Conservation (phyloP, 2,888 invertebrate species). For the Trissolcus japonicus region DNA sequence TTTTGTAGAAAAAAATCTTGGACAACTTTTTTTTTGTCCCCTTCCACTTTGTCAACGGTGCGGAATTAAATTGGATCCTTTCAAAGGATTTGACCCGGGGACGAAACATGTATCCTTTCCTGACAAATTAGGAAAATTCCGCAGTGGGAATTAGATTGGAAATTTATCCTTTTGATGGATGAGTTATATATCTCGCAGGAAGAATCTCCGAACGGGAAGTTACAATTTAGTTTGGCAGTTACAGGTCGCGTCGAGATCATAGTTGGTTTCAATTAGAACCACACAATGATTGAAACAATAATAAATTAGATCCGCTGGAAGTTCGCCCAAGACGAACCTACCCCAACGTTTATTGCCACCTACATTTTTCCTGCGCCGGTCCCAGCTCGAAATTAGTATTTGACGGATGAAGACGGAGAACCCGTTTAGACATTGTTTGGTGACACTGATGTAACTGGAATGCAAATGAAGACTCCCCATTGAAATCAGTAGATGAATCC, state of each 20-base stretch:
- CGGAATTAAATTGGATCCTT: slow-evolving; percentile 4
- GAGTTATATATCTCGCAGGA: not conserved
- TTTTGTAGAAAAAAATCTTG: slow-evolving; percentile 2
- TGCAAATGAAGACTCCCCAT: slow-evolving; percentile 47
- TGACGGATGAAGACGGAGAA: slow-evolving; percentile 51
- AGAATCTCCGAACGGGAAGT: not conserved
- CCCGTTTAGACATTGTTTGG: slow-evolving; percentile 51
- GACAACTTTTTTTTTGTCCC: not conserved
- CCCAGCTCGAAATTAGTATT: slow-evolving; percentile 46
- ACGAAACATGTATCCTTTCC: not conserved
- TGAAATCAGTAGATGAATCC: slow-evolving; percentile 49
- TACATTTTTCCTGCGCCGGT: slow-evolving; percentile 36
- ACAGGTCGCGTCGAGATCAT: not conserved
- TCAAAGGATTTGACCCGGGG: not conserved
- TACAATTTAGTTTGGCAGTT: slow-evolving; percentile 14
- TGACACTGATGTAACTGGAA: slow-evolving; percentile 53
- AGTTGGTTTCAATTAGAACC: slow-evolving; percentile 11
- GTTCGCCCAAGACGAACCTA: slow-evolving; percentile 17
- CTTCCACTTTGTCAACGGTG: no score
- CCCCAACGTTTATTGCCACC: slow-evolving; percentile 33
- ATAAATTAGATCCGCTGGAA: slow-evolving; percentile 5
- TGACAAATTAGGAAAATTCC: not conserved
- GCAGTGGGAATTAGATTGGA: not conserved
- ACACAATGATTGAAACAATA: slow-evolving; percentile 3
- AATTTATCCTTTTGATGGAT: slow-evolving; percentile 3